These are phyloP conservation scores for Diachasma alloeum DNA, from an alignment of 1,140 invertebrate species.

Conservation along the genomic window DNA sequence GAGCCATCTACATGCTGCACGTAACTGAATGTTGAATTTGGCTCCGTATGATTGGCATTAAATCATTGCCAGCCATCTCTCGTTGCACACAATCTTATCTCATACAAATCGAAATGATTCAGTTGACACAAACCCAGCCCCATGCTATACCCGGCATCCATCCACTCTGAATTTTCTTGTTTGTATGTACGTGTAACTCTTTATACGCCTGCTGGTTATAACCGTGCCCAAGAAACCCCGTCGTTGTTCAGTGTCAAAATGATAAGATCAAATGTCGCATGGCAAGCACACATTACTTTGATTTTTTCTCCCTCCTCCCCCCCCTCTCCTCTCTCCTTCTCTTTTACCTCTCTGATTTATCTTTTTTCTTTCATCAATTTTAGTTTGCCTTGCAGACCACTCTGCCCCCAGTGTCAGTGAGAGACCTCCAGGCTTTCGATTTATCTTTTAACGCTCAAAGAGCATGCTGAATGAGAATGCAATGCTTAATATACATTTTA, in stretches of 20 bases:
- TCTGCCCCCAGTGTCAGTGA: background rate
- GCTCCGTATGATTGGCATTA: background rate
- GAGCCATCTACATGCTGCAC: background rate
- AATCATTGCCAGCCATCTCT: background rate
- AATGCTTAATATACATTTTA: conserved; percentile 20
- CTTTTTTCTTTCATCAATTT: background rate
- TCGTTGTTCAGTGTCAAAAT: conserved; percentile 23
- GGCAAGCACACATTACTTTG: conserved; percentile 25
- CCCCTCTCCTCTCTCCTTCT: background rate
- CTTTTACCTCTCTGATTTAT: background rate
- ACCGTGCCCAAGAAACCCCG: background rate
- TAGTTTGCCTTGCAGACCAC: background rate
- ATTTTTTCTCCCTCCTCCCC: conserved; percentile 5
- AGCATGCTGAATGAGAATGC: conserved; percentile 23
- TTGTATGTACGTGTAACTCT: conserved; percentile 7
- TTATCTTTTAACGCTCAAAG: background rate
- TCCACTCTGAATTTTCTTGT: background rate
- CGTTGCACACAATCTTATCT: background rate
- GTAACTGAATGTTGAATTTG: background rate
- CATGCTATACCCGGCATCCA: background rate
- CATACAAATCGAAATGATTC: background rate
- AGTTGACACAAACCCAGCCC: background rate
- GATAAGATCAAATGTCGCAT: conserved; percentile 27
- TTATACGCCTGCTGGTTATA: background rate
- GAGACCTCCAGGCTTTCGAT: background rate